Base-by-base conservation (phyloP, 2,888 invertebrate species). In the Sturmia bella region DNA sequence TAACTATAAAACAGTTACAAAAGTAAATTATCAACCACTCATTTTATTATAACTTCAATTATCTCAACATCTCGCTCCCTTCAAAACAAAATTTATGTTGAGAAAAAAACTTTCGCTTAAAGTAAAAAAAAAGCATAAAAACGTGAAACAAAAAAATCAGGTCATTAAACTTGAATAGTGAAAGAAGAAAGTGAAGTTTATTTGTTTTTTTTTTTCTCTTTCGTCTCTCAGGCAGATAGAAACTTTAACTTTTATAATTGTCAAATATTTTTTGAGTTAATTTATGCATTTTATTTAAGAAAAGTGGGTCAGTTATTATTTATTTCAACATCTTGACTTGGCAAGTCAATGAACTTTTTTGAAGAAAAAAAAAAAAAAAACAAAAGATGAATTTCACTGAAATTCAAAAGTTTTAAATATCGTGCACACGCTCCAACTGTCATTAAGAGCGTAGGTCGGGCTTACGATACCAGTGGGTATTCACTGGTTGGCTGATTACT, bases 141-240 rank as follows among this genome's bases (percentile, higher is more conserved):
- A 24, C 3, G 17, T 13, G 15, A 17, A 66, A 21, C 54, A 37
- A 27, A 61, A 61, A 64, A 39, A 75, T 63, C 50, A 73, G 73
- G 77, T 81, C 73, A 77, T 69, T 68, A 69, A 81, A 77, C 77
- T 77, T 52, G 32, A 57, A 19, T 39, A 19, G 27, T 24, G 57
- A 54, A 63, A 77, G 73, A 77, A 81, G 81, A 81, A 81, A 81
- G 76, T 77, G 57, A 73, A 75, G 66, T 57, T 75, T 56, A 15
- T 5, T 21, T 61, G 3, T 54, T n/a, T 27, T 7, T 54, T n/a
- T n/a, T 15, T 5, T n/a, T 24, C 6, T n/a, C 24, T 27, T 37
- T 56, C 9, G n/a, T n/a, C n/a, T 48, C 52, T 27, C 52, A 75
- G 66, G 43, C 45, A 74, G 48, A 61, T 69, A 63, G 48, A 66